Evolutionary conservation across 2,113 vertebrate genomes (phyloP), one percentile per base, ranked within the genome.

Genomic region (Centrocercus urophasianus): DNA sequence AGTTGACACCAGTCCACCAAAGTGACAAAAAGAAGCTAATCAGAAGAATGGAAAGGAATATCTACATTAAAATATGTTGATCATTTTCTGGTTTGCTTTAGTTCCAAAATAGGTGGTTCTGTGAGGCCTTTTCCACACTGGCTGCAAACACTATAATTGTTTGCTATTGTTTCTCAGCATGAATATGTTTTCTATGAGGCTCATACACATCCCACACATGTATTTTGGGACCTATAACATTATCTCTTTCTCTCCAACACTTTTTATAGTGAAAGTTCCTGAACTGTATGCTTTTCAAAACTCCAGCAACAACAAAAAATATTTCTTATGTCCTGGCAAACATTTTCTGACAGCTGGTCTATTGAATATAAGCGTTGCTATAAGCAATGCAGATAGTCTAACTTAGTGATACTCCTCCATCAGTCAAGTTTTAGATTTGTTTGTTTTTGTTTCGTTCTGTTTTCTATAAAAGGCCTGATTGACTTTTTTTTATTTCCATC

Each of bases 331-430:
- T 72, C 21, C 80, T 64, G 79, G 73, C 81, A 94, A 95, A 87
- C 19, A 43, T 85, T 93, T 96, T 91, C 74, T 93, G 85, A 93
- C 85, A 96, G 77, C 81, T 96, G 88, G 83, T 89, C 73, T 89
- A 57, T 76, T 87, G 81, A 96, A 96, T 87, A 81, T 93, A 59
- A 90, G 91, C 64, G 87, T 45, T 82, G 74, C 86, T 94, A 89
- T 95, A 95, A 93, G 91, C 87, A 96, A 93, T 94, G 95, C 93
- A 96, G 77, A 92, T 93, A 87, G 78, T 89, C 66, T 86, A 89
- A 90, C 50, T 91, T 89, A 92, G 81, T 84, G 87, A 92, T 95
- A 93, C 60, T 90, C 90, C 50, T 78, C 86, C 56, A 34, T 92
- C 95, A 96, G 86, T 95, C 93, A 95, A 96, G 66, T 86, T 88